Evolutionary conservation across 2,113 vertebrate species (phyloP), one percentile per base, ranked within the genome.

Genomic region (Scytalopus superciliaris): DNA sequence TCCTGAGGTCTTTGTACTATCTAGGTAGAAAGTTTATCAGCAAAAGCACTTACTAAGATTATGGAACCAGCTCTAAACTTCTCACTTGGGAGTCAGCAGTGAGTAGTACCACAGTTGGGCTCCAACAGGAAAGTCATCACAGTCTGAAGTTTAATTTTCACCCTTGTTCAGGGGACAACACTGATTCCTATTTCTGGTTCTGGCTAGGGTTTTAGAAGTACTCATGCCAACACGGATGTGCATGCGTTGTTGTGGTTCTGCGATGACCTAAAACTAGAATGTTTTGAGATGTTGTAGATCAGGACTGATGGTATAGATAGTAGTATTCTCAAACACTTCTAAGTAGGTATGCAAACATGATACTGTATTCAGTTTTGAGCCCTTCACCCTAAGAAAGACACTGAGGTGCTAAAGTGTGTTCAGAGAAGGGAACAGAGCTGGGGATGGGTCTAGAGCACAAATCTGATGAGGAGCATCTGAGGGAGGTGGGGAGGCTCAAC

Each of bases 201-300:
- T 68, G 49, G 35, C 21, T 60, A 31, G 45, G 31, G 21, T 49
- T 60, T 80, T n/a, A 40, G n/a, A 69, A 28, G 16, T 23, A 22
- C 59, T 67, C 50, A 14, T 12, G 35, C 24, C 10, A 31, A 30
- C 30, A 10, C 49, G 50, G 37, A 9, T 0, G 0, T 55, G 24
- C 7, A 47, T 3, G 15, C 35, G 33, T 57, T 9, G 8, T 11
- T 8, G 15, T 45, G 24, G 14, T 35, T 45, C 47, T 56, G 14
- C 12, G 40, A 24, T 33, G 70, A 73, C 33, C 23, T 16, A 50
- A 47, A 60, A 14, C 39, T 44, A 49, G 35, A 52, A 27, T 50
- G 25, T 50, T 67, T 70, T 50, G 40, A 31, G 47, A 62, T 77
- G n/a, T 14, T 64, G 22, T 27, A 10, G 27, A 28, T 50, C 45